Evolutionary conservation across 2,888 invertebrate species (phyloP), one percentile per base, ranked within the genome.

Genomic region (Heteromyza rotundicornis): DNA sequence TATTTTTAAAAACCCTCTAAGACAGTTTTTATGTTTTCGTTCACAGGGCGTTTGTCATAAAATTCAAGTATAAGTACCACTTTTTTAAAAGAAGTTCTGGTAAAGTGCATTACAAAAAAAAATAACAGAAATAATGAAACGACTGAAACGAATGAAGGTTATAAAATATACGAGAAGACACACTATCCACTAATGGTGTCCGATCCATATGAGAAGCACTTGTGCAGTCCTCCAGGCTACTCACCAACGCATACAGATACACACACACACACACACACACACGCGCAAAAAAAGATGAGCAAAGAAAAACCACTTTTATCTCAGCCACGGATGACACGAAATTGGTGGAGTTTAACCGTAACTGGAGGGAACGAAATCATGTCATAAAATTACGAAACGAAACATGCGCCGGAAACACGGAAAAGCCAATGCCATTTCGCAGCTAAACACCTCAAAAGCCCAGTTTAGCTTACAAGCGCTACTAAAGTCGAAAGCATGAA

Each of bases 321-420:
- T 66, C 64, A 67, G 66, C 57, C 66, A n/a, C n/a, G 70, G 72
- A 73, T 70, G 76, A 75, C 74, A 75, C 64, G 70, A 71, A 64
- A 65, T 58, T 60, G 66, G 57, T 64, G 70, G 65, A 68, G 69
- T 60, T 59, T 57, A 16, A 27, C 36, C 7, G 8, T 40, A 16
- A 40, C 20, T 35, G 7, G 17, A 8, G 16, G 27, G 8, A 16
- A 17, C 54, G 36, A n/a, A 20, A 27, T 12, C 19, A 14, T 47
- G 47, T 47, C 47, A 20, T 47, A 47, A 47, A 47, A 47, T 19
- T 8, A 3, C 17, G 20, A 3, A 14, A 5, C 47, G 5, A n/a
- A 40, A 19, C 47, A 19, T 10, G 14, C 17, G 47, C 14, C 40
- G n/a, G 14, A 27, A 27, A 27, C 7, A 53, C 59, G 19, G 20